These are phyloP conservation scores for Nemurella pictetii DNA, from an alignment of 2,888 invertebrate species.

Conservation along the genomic window DNA sequence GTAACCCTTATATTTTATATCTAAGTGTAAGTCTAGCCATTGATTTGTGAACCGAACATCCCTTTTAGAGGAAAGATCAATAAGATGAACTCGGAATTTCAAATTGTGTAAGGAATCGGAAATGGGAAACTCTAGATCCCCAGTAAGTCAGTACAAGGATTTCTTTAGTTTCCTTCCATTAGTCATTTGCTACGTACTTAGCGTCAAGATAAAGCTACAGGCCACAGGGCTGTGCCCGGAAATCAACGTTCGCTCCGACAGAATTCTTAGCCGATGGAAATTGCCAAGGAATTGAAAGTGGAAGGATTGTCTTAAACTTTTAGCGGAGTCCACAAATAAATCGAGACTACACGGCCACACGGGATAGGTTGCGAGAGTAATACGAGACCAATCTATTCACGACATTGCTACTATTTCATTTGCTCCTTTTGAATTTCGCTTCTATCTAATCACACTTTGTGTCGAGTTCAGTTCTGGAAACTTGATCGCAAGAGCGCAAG, in stretches of 20 bases:
- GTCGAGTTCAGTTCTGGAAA: neutral
- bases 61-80: slow-evolving; percentile 26
- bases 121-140: slow-evolving; percentile 28
- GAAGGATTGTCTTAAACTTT: neutral
- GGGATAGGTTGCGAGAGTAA: neutral
- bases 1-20: neutral
- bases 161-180: slow-evolving; percentile 30
- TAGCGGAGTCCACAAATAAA: neutral
- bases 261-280: slow-evolving; percentile 7
- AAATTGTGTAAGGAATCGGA: slow-evolving; percentile 27
- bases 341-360: neutral
- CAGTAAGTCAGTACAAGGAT: slow-evolving; percentile 23
- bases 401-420: neutral
- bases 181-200: slow-evolving; percentile 28
- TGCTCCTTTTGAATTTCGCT: neutral
- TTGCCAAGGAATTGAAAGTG: neutral
- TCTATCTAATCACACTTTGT: neutral
- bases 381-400: neutral
- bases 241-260: slow-evolving; percentile 6
- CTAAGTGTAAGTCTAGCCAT: slow-evolving; percentile 7
- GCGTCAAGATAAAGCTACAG: slow-evolving; percentile 17
- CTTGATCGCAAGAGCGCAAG: neutral
- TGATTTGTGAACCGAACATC: slow-evolving; percentile 22
- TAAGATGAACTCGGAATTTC: slow-evolving; percentile 27
- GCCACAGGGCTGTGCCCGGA: slow-evolving; percentile 3